Conservation (phyloP, 1,140 invertebrate species). For the Cryptotermes secundus region DNA sequence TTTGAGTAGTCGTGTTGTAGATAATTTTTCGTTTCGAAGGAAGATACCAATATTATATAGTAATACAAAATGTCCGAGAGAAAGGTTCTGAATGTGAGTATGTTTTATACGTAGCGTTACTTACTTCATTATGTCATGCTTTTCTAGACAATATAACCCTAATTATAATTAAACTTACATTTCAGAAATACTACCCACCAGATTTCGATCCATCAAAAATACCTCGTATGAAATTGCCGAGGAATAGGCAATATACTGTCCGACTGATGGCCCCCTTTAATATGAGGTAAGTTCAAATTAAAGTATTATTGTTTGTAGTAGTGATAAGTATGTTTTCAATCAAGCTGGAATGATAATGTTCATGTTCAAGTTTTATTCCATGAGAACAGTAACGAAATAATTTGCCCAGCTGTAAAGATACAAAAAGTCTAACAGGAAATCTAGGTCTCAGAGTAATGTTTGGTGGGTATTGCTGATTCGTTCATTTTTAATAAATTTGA, state of each 20-base stretch:
- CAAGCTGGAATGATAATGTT: too few relatives aligned
- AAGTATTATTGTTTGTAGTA: too few relatives aligned
- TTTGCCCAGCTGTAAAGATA: background rate
- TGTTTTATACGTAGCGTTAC: slow-evolving; percentile 22
- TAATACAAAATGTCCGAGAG: slow-evolving; percentile 76
- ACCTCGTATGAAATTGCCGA: slow-evolving; percentile 91
- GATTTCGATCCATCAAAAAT: slow-evolving; percentile 99
- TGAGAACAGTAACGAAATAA: too few relatives aligned
- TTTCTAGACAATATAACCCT: slow-evolving; percentile 23
- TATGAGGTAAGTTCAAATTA: slow-evolving; percentile 75
- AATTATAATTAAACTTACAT: slow-evolving; percentile 37
- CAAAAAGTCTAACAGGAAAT: too few relatives aligned
- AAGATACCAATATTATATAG: background rate
- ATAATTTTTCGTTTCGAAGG: too few relatives aligned
- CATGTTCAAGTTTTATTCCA: too few relatives aligned
- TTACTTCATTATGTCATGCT: slow-evolving; percentile 24
- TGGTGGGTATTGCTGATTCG: too few relatives aligned
- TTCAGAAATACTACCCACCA: slow-evolving; percentile 99
- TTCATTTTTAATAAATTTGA: too few relatives aligned
- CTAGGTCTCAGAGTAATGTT: too few relatives aligned
- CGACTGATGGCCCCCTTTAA: slow-evolving; percentile 98
- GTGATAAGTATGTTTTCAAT: too few relatives aligned
- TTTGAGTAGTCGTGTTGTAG: too few relatives aligned
- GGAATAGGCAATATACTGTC: slow-evolving; percentile 96
- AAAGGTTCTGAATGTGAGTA: slow-evolving; percentile 89